Evolutionary conservation across 2,113 vertebrate species (phyloP), one percentile per base, ranked within the genome.

Genomic region (Lipophrys pholis): DNA sequence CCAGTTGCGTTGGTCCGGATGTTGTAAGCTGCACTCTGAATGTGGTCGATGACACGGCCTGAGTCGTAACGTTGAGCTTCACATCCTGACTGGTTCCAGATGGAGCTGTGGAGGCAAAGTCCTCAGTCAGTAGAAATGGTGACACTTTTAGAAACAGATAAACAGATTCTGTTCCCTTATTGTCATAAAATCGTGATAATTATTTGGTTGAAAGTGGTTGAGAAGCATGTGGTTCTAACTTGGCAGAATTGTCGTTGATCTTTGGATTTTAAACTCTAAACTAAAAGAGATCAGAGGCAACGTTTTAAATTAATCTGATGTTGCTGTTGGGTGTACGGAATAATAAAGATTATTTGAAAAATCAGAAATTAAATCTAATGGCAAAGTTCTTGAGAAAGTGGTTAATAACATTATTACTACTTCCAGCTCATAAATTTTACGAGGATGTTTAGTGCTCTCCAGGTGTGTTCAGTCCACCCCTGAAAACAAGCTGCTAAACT

Each of bases 131-230:
- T 56, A 67, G 49, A 57, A 1, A 45, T 35, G 61, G 15, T 71
- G 80, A 75, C 55, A 72, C 53, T 68, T 79, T 49, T 68, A 50
- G 54, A 66, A 74, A 67, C 3, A 41, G 42, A 11, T 3, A 43
- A 61, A n/a, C n/a, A 66, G 49, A 11, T 14, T 11, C 9, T 55
- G 36, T 76, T 54, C 40, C 54, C 60, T 50, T 38, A 9, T 5
- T 6, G 40, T 17, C 11, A 7, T 60, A 1, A n/a, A 65, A 1
- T 56, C 16, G 9, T 16, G 21, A 52, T 11, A 15, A 9, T 35
- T 21, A 12, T 65, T 50, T 55, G 67, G 67, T 12, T 42, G 2
- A 68, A 52, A 51, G 50, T 30, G 41, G 55, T 62, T 61, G 51
- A 55, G 60, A 76, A 82, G 51, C 59, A 68, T 39, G 76, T 68